Conservation (phyloP, 2,797 vertebrate genomes). For the Gymnothorax reevesii region DNA sequence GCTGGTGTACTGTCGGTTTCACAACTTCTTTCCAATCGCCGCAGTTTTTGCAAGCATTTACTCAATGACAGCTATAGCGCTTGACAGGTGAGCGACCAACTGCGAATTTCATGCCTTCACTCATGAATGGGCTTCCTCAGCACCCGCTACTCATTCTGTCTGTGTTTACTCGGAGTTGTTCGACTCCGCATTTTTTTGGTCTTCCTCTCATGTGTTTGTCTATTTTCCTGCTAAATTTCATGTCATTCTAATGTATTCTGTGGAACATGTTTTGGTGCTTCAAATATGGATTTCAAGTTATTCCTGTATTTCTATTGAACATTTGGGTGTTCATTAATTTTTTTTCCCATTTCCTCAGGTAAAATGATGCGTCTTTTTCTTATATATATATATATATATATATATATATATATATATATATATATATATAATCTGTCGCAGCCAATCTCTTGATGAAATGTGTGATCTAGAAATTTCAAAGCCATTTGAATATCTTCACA, state of each 20-base stretch:
- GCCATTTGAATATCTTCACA: neutral
- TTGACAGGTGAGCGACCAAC: conserved; percentile 84
- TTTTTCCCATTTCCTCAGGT: neutral
- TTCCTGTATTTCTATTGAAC: neutral
- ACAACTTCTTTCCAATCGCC: conserved; percentile 97
- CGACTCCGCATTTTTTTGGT: neutral
- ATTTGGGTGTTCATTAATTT: neutral
- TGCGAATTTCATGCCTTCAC: neutral
- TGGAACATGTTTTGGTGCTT: neutral
- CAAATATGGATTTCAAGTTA: neutral
- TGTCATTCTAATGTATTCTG: neutral
- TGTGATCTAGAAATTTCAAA: neutral
- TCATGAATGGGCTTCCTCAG: neutral
- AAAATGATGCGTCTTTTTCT: neutral
- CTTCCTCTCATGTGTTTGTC: neutral
- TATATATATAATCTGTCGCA: neutral
- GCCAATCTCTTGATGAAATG: neutral
- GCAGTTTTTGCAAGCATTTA: conserved; percentile 96
- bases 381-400: neutral
- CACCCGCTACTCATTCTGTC: neutral
- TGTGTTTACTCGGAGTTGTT: neutral
- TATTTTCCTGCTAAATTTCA: neutral
- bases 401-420: neutral
- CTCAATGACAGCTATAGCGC: conserved; percentile 93
- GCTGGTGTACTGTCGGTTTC: conserved; percentile 91